Evolutionary conservation across 2,888 invertebrate species (phyloP).

Genomic region (Patella caerulea): DNA sequence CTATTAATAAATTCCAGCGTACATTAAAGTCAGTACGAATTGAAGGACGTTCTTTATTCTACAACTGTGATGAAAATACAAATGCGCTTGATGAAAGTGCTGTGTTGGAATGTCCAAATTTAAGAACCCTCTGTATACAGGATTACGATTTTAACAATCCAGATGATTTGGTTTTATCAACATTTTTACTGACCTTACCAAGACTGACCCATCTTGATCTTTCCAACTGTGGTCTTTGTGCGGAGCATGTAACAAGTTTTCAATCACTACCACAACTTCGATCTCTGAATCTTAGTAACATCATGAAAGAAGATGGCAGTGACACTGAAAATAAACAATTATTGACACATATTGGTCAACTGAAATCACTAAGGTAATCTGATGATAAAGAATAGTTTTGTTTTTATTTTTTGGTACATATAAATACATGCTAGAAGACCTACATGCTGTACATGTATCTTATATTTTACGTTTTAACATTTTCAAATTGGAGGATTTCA

Average conservation of each 20-base stretch:
- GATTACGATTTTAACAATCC: conserved; percentile 2
- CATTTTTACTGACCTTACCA: conserved; percentile 27
- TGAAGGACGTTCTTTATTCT: conserved; percentile 71
- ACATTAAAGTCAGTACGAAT: conserved; percentile 81
- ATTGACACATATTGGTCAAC: conserved; percentile 72
- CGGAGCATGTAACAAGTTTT: conserved; percentile 77
- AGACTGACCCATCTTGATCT: conserved; percentile 80
- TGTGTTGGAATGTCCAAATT: conserved; percentile 38
- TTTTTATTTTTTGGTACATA: too few species aligned
- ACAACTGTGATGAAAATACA: conserved; percentile 17
- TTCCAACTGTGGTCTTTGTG: conserved; percentile 76
- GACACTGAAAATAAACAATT: conserved; percentile 51
- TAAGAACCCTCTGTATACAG: conserved; percentile 21
- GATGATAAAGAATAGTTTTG: too few species aligned
- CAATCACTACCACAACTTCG: conserved; percentile 79
- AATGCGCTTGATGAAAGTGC: conserved; percentile 16
- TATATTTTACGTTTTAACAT: too few species aligned
- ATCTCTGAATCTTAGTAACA: conserved; percentile 86
- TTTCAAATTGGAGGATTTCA: too few species aligned
- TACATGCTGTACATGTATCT: too few species aligned
- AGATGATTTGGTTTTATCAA: conserved; percentile 15
- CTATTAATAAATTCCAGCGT: conserved; percentile 80
- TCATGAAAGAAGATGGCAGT: conserved; percentile 76
- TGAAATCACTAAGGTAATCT: conserved; percentile 74
- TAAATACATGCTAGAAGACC: too few species aligned